These are phyloP conservation scores for Phenacoccus solenopsis DNA, from an alignment of 1,140 invertebrate species.

Conservation along the genomic window DNA sequence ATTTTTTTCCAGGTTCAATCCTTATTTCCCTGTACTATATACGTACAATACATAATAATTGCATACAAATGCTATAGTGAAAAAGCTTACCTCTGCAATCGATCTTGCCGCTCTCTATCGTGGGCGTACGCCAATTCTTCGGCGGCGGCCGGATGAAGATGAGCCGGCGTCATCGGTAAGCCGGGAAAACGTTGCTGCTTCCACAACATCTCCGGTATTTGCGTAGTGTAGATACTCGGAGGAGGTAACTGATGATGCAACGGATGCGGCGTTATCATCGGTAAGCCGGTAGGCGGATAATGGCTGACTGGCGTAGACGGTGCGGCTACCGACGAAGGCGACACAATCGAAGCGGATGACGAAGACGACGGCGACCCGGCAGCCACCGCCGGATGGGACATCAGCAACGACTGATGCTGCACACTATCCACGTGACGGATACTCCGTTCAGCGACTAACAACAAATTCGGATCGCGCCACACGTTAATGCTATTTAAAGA, in stretches of 20 bases:
- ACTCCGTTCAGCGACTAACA: slow-evolving; percentile 33
- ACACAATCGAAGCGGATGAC: slow-evolving; percentile 21
- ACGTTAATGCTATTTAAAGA: slow-evolving; percentile 8
- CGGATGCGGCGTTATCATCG: slow-evolving; percentile 34
- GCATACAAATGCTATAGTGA: no score
- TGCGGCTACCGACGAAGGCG: background rate
- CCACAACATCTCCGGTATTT: slow-evolving; percentile 23
- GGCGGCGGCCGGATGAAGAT: slow-evolving; percentile 15
- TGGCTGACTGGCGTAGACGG: slow-evolving; percentile 27
- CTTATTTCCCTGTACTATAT: no score
- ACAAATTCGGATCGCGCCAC: slow-evolving; percentile 38
- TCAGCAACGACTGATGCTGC: slow-evolving; percentile 39
- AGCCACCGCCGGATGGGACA: slow-evolving; percentile 36
- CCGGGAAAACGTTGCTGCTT: slow-evolving; percentile 28
- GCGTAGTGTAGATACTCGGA: slow-evolving; percentile 21
- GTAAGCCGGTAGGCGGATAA: slow-evolving; percentile 29
- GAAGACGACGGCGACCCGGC: slow-evolving; percentile 27
- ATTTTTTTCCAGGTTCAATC: no score
- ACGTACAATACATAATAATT: no score
- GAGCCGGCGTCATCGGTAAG: slow-evolving; percentile 29
- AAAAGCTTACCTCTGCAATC: slow-evolving; percentile 27
- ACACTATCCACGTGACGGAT: slow-evolving; percentile 41
- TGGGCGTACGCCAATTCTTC: slow-evolving; percentile 22
- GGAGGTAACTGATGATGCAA: slow-evolving; percentile 28
- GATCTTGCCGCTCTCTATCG: slow-evolving; percentile 25